phyloP scores from a whole-genome alignment of 2,888 invertebrate genomes.

The Amaurobius ferox region DNA sequence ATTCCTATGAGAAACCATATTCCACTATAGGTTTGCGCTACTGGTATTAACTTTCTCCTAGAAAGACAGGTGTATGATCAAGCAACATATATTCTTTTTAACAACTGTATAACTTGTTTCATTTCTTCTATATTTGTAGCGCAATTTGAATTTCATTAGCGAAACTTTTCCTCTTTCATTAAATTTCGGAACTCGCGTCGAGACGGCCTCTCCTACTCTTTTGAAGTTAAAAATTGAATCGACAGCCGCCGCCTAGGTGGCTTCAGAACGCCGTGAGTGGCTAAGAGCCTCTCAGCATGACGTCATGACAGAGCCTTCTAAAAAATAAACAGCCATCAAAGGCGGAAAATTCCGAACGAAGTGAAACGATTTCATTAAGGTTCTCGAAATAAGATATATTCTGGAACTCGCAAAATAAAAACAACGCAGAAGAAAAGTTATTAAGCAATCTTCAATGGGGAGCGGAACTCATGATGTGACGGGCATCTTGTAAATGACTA shows the following conservation, averaged over 20 bases:
- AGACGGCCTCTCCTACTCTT: not conserved
- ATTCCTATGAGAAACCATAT: no score
- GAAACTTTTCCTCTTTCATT: no score
- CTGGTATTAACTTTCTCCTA: no score
- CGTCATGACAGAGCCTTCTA: not conserved
- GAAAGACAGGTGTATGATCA: no score
- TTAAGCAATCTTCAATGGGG: not conserved
- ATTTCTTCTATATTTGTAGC: no score
- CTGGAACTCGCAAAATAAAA: not conserved
- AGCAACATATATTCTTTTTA: no score
- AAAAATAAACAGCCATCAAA: not conserved
- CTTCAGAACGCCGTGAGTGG: not conserved
- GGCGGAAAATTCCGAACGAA: not conserved
- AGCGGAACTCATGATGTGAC: not conserved
- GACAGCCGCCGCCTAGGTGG: not conserved
- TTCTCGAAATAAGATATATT: not conserved
- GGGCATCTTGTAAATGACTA: conserved; percentile 8
- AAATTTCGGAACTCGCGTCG: not conserved
- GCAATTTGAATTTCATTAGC: no score
- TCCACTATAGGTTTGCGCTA: no score
- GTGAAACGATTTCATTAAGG: not conserved
- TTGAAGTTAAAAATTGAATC: not conserved
- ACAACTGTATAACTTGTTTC: no score
- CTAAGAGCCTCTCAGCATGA: conserved; percentile 1
- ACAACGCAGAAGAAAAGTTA: not conserved